These are phyloP conservation scores for Chroicocephalus ridibundus DNA, from an alignment of 2,113 vertebrate species.

Conservation along the genomic window DNA sequence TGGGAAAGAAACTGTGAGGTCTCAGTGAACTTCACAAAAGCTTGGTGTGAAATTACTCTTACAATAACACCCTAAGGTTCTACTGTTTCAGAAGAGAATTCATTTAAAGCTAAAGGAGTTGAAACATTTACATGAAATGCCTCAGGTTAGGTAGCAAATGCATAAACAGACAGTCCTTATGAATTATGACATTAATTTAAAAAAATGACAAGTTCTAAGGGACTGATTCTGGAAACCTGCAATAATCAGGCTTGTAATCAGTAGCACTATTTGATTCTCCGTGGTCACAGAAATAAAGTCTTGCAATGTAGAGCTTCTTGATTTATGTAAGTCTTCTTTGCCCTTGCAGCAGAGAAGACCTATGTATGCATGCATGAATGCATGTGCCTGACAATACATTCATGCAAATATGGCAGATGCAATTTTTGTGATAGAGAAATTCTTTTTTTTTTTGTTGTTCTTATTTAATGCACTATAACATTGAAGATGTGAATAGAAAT, in stretches of 20 bases:
- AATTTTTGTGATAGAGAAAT: background rate
- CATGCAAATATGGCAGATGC: background rate
- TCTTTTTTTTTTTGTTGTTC: background rate
- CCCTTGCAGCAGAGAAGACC: background rate
- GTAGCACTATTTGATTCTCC: background rate
- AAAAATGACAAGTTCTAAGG: background rate
- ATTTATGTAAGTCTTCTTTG: background rate
- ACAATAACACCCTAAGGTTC: slow-evolving; percentile 11
- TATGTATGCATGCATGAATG: too few relatives aligned
- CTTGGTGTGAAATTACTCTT: slow-evolving; percentile 56
- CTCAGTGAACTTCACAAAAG: slow-evolving; percentile 1
- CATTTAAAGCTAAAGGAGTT: slow-evolving; percentile 52
- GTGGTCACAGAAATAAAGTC: background rate
- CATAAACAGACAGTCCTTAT: background rate
- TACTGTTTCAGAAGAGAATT: slow-evolving; percentile 56
- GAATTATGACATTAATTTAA: background rate
- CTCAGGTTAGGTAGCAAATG: slow-evolving; percentile 23
- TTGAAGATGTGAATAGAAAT: background rate
- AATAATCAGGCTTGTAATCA: background rate
- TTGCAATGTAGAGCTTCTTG: background rate
- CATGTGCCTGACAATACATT: background rate
- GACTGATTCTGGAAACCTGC: background rate
- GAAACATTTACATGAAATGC: slow-evolving; percentile 34
- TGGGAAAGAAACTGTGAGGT: background rate
- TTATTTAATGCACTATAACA: background rate